A percentile compares a stretch with the other conserved stretches of the same genome.
These are phyloP conservation scores for Linyphia triangularis DNA, from an alignment of 2,888 invertebrate species.

Conservation along the genomic window DNA sequence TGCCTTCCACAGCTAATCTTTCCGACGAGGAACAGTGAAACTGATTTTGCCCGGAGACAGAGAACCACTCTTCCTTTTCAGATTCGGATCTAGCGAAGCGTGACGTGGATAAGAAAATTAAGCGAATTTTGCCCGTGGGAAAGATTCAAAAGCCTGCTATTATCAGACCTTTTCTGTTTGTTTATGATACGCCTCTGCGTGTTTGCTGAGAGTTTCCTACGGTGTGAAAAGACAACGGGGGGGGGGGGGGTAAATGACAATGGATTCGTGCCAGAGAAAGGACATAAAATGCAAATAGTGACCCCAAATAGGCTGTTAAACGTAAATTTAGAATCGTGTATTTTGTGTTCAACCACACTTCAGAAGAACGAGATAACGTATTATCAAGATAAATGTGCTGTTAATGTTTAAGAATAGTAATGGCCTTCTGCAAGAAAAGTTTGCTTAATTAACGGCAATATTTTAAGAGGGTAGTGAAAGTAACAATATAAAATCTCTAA, in stretches of 20 bases:
- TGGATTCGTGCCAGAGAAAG: neutral
- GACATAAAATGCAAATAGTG: too few species aligned
- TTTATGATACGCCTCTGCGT: too few species aligned
- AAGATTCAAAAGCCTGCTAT: neutral
- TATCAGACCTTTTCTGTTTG: neutral
- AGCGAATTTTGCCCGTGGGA: neutral
- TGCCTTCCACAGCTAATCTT: too few species aligned
- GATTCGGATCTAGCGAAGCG: constrained; percentile 10
- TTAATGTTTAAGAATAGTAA: too few species aligned
- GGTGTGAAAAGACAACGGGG: neutral
- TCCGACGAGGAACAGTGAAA: too few species aligned
- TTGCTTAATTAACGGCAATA: too few species aligned
- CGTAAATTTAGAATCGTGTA: neutral
- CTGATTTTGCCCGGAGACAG: too few species aligned
- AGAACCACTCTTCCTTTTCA: constrained; percentile 9
- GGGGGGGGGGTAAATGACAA: neutral
- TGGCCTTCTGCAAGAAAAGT: too few species aligned
- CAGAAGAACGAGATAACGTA: neutral
- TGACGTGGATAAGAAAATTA: neutral
- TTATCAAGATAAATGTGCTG: too few species aligned
- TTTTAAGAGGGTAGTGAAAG: too few species aligned
- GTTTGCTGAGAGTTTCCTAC: too few species aligned
- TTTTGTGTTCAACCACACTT: neutral
- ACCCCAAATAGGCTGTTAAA: neutral
- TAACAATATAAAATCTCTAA: too few species aligned